Evolutionary conservation across 2,888 invertebrate species (phyloP).

Genomic region (Candidula unifasciata): DNA sequence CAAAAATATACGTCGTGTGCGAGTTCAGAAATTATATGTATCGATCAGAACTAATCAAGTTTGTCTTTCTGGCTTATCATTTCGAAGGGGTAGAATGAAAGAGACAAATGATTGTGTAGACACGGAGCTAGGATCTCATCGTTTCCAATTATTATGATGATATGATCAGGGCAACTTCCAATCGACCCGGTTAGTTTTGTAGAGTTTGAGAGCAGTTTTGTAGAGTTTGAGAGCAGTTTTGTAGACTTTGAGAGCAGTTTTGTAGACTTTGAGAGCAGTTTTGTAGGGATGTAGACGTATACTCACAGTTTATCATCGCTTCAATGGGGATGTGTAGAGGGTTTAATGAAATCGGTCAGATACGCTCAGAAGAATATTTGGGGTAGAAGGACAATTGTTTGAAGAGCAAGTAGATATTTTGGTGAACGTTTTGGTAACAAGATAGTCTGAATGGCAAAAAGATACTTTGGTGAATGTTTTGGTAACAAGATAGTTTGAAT

Average conservation of each 20-base stretch:
- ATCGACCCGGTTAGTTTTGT: background rate
- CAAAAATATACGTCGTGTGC: background rate
- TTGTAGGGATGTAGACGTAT: background rate
- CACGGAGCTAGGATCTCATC: slow-evolving; percentile 1
- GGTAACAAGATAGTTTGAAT: too few relatives aligned
- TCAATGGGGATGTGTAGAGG: background rate
- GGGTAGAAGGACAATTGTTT: too few relatives aligned
- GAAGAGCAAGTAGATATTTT: too few relatives aligned
- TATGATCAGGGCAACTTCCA: background rate
- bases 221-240: background rate
- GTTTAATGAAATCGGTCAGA: background rate
- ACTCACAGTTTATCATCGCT: background rate
- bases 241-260: background rate
- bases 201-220: background rate
- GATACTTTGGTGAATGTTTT: too few relatives aligned
- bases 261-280: background rate
- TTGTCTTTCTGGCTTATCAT: slow-evolving; percentile 29
- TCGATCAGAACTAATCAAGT: slow-evolving; percentile 25
- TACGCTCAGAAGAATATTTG: too few relatives aligned
- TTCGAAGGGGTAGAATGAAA: background rate
- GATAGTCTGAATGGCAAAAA: too few relatives aligned
- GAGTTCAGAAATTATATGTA: slow-evolving; percentile 23
- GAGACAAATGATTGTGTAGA: slow-evolving; percentile 5
- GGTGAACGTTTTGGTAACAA: too few relatives aligned
- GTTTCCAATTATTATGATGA: slow-evolving; percentile 22